Evolutionary conservation across 2,113 vertebrate genomes (phyloP), one percentile per base, ranked within the genome.

Genomic region (Etheostoma spectabile): DNA sequence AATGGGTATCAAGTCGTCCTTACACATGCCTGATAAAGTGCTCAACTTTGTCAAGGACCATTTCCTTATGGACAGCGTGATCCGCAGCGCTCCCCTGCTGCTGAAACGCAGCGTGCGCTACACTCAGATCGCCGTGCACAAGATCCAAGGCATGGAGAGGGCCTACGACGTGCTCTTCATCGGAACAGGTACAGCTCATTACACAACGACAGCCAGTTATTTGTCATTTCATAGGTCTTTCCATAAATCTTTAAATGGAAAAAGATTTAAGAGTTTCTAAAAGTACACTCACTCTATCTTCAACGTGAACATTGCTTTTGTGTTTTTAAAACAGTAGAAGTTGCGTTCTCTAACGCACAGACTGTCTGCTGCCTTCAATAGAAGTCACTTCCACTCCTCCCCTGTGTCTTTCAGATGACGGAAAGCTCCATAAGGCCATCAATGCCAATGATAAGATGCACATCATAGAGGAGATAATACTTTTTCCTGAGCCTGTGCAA

Each of bases 41-140:
- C 95, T 99, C 71, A 97, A 98, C 95, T 99, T 98, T 60, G 95
- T 98, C 88, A 99, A 99, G 93, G 97, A 99, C 92, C 98, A 99
- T 86, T 99, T 98, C 91, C 93, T 99, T 88, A 99, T 98, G 98
- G 96, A 98, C 70, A 95, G 95, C 15, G 95, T 96, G 0, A 96
- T 98, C 76, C 96, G 96, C 78, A 97, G 98, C 86, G 89, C 83
- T 18, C 94, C 96, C 0, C 84, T 98, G 86, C 94, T 99, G 65
- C 91, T 96, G 57, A 97, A 98, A 85, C 94, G 95, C 12, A 96
- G 56, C 2, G 93, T 95, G 68, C 95, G 94, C 74, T 98, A 98
- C 95, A 97, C 96, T 57, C 97, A 96, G 61, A 95, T 99, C 2
- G 86, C 94, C 0, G 97, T 98, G 67, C 96, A 99, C 93, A 96